Base-by-base conservation (phyloP, 2,888 invertebrate genomes). In the Dysmachus trigonus region DNA sequence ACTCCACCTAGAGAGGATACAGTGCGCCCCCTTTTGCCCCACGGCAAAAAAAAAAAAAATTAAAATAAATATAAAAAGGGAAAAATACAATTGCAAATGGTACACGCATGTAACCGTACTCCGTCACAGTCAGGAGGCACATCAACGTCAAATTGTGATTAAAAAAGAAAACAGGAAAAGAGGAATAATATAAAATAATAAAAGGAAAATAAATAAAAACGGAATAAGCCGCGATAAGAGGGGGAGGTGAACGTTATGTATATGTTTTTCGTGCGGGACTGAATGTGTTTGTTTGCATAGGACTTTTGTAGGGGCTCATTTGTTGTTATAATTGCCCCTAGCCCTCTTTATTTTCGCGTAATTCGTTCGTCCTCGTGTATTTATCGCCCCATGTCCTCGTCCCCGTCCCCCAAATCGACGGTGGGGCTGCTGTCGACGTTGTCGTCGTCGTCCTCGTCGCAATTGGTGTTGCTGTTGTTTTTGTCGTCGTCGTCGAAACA, bases 91-190 rank as follows among this genome's bases (percentile, higher is more conserved):
- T 22, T 30, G 51, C 79, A 51, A 79, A 79, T 31, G n/a, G n/a
- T 15, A 51, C 79, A 79, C 79, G 79, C 79, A 79, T 79, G 53
- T 79, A 79, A 51, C 51, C 51, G n/a, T 15, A 31, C 13, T 47
- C 79, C 38, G 3, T 51, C 79, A 51, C 51, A 27, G 15, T n/a
- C 13, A 8, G 27, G 13, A 31, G 5, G 27, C 35, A 38, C 13
- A 79, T 79, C 79, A 47, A 79, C 79, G 79, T 79, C 47, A 79
- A 79, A 79, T 51, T 79, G 79, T 51, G 79, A 79, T 79, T 79
- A 47, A 79, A 79, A 79, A 76, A 35, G 38, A 77, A 27, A 77
- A 41, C 22, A 77, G 62, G 27, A 62, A 62, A 22, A 47, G 47
- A 13, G 15, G 13, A 41, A n/a, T 5, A 51, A 18, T 2, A 73